A percentile compares a stretch with the other conserved stretches of the same genome.
phyloP scores from a whole-genome alignment of 2,113 vertebrate genomes.

The Toxostoma redivivum region DNA sequence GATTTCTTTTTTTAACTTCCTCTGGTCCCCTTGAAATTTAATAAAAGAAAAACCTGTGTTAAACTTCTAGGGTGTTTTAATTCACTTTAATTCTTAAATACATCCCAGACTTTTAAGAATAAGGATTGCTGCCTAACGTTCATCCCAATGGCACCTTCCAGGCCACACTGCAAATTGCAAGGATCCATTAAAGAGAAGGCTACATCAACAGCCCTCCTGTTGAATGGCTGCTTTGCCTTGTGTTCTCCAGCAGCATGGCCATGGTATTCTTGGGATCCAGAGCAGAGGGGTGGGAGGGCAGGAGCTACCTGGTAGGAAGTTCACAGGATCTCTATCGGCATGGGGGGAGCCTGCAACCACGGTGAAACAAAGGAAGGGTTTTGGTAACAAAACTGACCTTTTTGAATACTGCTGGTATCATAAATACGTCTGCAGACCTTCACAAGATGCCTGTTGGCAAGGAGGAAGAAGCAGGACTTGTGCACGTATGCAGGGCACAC shows the following conservation, averaged over 20 bases:
- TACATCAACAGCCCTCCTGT: not conserved
- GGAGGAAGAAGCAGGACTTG: not conserved
- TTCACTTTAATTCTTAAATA: not conserved
- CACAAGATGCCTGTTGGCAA: not conserved
- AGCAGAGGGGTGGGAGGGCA: not conserved
- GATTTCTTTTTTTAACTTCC: not conserved
- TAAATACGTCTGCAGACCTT: not conserved
- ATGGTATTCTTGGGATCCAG: not conserved
- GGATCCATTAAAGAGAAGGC: not conserved
- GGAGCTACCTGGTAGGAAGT: not conserved
- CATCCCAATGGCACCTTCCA: not conserved
- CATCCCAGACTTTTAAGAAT: not conserved
- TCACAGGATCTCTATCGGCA: not conserved
- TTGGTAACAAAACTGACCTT: not conserved
- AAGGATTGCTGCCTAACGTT: not conserved
- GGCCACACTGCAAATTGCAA: not conserved
- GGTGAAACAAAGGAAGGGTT: not conserved
- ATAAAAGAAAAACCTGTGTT: not conserved
- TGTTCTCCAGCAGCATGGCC: accelerated
- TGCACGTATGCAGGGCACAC: not conserved
- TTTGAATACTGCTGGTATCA: not conserved
- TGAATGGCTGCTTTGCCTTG: accelerated
- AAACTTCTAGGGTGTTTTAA: not conserved
- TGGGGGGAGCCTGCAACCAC: not conserved
- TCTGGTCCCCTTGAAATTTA: not conserved